Conservation (phyloP, 2,113 vertebrate genomes). For the Leuciscus idus region DNA sequence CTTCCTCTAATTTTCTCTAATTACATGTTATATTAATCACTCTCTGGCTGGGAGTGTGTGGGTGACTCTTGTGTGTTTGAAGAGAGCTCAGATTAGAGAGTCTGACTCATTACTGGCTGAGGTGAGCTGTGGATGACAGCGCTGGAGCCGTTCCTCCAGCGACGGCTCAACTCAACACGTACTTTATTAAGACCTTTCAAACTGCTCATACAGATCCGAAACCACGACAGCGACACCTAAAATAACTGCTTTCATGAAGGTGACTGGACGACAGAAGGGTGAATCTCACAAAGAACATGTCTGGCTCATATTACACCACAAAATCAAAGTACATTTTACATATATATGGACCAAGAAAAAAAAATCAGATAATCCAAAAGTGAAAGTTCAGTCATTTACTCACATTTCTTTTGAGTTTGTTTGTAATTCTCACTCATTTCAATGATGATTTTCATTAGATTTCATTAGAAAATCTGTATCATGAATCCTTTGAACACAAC, state of each 20-base stretch:
- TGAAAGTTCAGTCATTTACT: not conserved
- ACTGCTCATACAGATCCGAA: not conserved
- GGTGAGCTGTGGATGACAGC: not conserved
- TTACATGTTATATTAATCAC: slow-evolving; percentile 51
- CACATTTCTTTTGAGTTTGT: not conserved
- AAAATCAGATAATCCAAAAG: not conserved
- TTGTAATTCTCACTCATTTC: not conserved
- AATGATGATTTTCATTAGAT: not conserved
- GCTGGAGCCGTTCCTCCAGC: not conserved
- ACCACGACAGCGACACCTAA: not conserved
- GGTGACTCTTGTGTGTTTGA: slow-evolving; percentile 28
- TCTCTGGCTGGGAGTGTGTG: slow-evolving; percentile 18
- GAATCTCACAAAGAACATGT: not conserved
- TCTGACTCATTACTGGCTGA: slow-evolving; percentile 16
- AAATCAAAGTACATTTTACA: not conserved
- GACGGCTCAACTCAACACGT: not conserved
- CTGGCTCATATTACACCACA: not conserved
- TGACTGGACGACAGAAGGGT: not conserved
- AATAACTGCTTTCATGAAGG: not conserved
- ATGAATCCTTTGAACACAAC: not conserved
- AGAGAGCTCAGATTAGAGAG: not conserved
- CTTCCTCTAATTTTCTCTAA: slow-evolving; percentile 39
- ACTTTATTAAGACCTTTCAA: slow-evolving; percentile 23
- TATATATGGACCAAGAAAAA: not conserved
- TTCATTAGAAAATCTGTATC: not conserved